A percentile compares a stretch with the other conserved stretches of the same genome.
Evolutionary conservation across 2,113 vertebrate species (phyloP).

Genomic region (Notechis scutatus): DNA sequence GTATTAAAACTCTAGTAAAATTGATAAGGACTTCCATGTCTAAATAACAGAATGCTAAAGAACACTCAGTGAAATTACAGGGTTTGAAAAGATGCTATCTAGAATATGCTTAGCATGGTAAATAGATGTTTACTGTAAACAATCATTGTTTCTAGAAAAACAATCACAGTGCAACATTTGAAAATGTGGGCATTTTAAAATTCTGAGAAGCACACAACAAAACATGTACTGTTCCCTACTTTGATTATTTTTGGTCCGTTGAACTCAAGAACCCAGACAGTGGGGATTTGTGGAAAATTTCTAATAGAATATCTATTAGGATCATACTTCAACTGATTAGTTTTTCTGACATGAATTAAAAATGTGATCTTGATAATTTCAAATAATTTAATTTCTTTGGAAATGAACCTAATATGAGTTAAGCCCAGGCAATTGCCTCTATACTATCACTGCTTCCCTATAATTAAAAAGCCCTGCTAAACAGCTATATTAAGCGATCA

Average conservation of each 20-base stretch:
- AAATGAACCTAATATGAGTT: neutral
- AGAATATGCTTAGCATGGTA: neutral
- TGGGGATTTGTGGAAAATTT: neutral
- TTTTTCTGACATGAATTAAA: neutral
- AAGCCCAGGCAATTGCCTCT: neutral
- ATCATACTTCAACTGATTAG: neutral
- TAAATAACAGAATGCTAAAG: neutral
- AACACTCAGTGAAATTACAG: neutral
- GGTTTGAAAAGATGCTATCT: neutral
- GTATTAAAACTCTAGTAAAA: neutral
- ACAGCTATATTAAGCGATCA: neutral
- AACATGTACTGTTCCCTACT: neutral
- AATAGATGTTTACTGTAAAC: neutral
- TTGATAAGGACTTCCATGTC: neutral
- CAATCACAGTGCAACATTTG: neutral
- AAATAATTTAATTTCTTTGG: neutral
- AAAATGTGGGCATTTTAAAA: neutral
- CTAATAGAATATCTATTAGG: neutral
- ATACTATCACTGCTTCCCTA: neutral
- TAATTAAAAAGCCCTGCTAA: neutral
- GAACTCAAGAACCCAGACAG: neutral
- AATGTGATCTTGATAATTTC: neutral
- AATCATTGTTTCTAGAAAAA: neutral
- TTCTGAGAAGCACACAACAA: neutral
- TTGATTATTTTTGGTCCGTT: neutral